Base-by-base conservation (phyloP, 2,888 invertebrate species). In the Colostygia pectinataria region DNA sequence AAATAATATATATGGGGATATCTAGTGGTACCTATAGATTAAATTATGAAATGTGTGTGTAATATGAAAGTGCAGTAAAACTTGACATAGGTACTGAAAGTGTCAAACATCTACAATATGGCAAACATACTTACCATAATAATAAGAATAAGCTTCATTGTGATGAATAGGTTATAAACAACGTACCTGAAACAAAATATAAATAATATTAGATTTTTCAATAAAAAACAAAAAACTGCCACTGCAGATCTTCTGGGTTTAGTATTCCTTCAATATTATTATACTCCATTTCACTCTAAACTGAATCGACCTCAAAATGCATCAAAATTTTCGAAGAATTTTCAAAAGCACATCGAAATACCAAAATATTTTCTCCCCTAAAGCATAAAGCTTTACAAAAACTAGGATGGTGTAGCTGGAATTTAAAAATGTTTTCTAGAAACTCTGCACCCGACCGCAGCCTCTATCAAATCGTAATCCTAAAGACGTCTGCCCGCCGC, bases 121-220 rank as follows among this genome's bases (percentile, higher is more conserved):
- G n/a, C n/a, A n/a, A n/a, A n/a, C n/a, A n/a, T n/a, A n/a, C n/a
- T n/a, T n/a, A n/a, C n/a, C n/a, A n/a, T n/a, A n/a, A n/a, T n/a
- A n/a, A n/a, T n/a, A n/a, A n/a, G n/a, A n/a, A n/a, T n/a, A n/a
- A n/a, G n/a, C n/a, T n/a, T n/a, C n/a, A 31, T 18, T 12, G 20
- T 27, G 8, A 12, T n/a, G n/a, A n/a, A n/a, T n/a, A n/a, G n/a
- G n/a, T n/a, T 23, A 20, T 20, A 4, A 6, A 4, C 6, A 20
- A 20, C 6, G 18, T 54, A 54, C 53, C 53, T 54, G 53, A 46
- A 54, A 53, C 36, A 49, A 45, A 18, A 28, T 9, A 28, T 9
- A 39, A 32, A 6, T 12, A 3, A 7, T 12, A 12, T 23, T 23
- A 23, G 8, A 18, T 20, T 3, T 7, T 1, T 18, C 20, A 8